phyloP scores from a whole-genome alignment of 2,888 invertebrate species.

The Actias luna region DNA sequence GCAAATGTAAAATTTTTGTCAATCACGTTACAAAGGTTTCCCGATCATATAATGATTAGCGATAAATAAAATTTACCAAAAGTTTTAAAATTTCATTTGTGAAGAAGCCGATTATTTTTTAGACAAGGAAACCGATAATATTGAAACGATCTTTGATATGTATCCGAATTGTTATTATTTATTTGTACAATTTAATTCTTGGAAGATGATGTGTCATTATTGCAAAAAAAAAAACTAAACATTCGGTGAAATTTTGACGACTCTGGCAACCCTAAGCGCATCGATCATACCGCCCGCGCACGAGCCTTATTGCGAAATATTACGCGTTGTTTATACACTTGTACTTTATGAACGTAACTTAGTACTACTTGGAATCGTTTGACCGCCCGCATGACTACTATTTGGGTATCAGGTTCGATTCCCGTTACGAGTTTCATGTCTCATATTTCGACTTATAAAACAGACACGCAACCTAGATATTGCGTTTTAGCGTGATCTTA shows the following conservation, averaged over 20 bases:
- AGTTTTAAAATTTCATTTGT: too few species aligned
- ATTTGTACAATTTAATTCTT: neutral
- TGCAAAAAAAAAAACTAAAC: neutral
- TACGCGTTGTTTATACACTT: conserved; percentile 1
- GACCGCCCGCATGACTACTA: conserved; percentile 1
- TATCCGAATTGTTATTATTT: too few species aligned
- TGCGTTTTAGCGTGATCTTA: too few species aligned
- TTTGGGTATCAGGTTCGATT: conserved; percentile 3
- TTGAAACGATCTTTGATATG: too few species aligned
- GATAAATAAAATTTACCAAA: too few species aligned
- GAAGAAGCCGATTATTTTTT: too few species aligned
- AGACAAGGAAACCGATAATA: too few species aligned
- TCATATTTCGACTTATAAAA: neutral
- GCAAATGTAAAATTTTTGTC: too few species aligned
- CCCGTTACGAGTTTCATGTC: neutral
- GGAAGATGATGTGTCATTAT: neutral
- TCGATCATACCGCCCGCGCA: conserved; percentile 15
- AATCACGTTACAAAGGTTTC: too few species aligned
- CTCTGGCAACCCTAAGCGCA: conserved; percentile 18
- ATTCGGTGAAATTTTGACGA: neutral
- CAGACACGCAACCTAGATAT: neutral
- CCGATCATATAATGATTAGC: too few species aligned
- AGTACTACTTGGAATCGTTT: conserved; percentile 1
- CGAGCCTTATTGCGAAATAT: conserved; percentile 8
- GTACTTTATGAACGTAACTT: conserved; percentile 4